These are phyloP conservation scores for Silvanus unidentatus DNA, from an alignment of 2,888 invertebrate genomes.

Conservation along the genomic window DNA sequence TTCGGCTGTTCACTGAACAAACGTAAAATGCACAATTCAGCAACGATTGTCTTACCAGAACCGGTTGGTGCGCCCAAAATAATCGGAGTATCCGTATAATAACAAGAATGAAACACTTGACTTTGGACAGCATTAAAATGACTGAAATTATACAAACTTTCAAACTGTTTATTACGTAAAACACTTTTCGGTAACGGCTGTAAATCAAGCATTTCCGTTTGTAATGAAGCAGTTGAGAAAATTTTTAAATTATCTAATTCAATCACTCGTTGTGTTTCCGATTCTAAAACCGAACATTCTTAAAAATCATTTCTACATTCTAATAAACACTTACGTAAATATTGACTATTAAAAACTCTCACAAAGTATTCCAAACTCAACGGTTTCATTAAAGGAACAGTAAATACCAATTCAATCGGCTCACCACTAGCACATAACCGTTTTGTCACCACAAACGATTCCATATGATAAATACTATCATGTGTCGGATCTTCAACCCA, in stretches of 20 bases:
- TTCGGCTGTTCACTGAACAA: slow-evolving; percentile 77
- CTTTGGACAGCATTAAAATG: slow-evolving; percentile 99
- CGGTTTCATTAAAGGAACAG: slow-evolving; percentile 89
- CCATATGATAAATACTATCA: slow-evolving; percentile 93
- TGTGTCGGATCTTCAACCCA: slow-evolving; percentile 97
- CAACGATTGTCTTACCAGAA: slow-evolving; percentile 97
- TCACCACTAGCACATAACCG: slow-evolving; percentile 59
- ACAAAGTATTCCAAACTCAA: slow-evolving; percentile 89
- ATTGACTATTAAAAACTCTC: slow-evolving; percentile 80
- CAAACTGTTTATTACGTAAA: slow-evolving; percentile 68
- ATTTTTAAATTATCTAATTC: slow-evolving; percentile 31
- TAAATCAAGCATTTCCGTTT: slow-evolving; percentile 69
- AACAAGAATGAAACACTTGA: slow-evolving; percentile 94
- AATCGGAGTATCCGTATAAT: slow-evolving; percentile 90
- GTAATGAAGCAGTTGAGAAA: slow-evolving; percentile 30
- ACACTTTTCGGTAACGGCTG: slow-evolving; percentile 84
- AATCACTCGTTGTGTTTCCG: slow-evolving; percentile 52
- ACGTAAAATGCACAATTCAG: slow-evolving; percentile 94
- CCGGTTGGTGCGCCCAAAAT: slow-evolving; percentile 92
- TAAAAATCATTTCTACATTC: slow-evolving; percentile 16
- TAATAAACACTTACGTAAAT: slow-evolving; percentile 54
- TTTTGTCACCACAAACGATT: slow-evolving; percentile 70
- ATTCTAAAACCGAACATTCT: no score
- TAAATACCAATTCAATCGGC: slow-evolving; percentile 83
- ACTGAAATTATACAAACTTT: slow-evolving; percentile 80